Base-by-base conservation (phyloP, 2,888 invertebrate genomes). In the Agonum fuliginosum region DNA sequence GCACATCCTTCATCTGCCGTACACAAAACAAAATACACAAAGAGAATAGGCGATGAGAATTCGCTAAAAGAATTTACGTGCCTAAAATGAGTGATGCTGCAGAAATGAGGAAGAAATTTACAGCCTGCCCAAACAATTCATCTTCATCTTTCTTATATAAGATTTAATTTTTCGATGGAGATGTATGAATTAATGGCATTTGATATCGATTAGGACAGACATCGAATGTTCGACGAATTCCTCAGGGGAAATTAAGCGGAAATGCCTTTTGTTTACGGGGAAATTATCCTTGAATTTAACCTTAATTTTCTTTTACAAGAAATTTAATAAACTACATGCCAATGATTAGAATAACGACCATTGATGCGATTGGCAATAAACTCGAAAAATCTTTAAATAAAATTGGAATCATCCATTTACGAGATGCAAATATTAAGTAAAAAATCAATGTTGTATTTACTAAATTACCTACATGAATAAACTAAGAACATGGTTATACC, bases 31-130 rank as follows among this genome's bases (percentile, higher is more conserved):
- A 74, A 74, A 62, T 46, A 65, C 74, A 67, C 75, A 75, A 75
- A 75, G 67, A 75, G 75, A 67, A 67, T 67, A 67, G 37, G 34
- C 46, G 75, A 67, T 67, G 75, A 67, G 74, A 43, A 67, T 75
- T 65, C 75, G 67, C 75, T 75, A 75, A 75, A 75, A 65, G 75
- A 75, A 75, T 75, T 67, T 75, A 65, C 75, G 75, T 75, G 67
- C 75, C 24, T 34, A 51, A 75, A 75, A 75, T 75, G 75, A 75
- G 34, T 46, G 67, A 75, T 75, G 75, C 8, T 67, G 62, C 48
- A 65, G 19, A 22, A 54, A 48, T 48, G 48, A 48, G 48, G 17
- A 20, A 48, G 20, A 67, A 41, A 20, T 41, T 67, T 20, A n/a
- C 1, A 20, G 19, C 12, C 34, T 19, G 41, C 12, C n/a, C 8